Conservation (phyloP, 2,888 invertebrate genomes). For the Thelaira solivaga region DNA sequence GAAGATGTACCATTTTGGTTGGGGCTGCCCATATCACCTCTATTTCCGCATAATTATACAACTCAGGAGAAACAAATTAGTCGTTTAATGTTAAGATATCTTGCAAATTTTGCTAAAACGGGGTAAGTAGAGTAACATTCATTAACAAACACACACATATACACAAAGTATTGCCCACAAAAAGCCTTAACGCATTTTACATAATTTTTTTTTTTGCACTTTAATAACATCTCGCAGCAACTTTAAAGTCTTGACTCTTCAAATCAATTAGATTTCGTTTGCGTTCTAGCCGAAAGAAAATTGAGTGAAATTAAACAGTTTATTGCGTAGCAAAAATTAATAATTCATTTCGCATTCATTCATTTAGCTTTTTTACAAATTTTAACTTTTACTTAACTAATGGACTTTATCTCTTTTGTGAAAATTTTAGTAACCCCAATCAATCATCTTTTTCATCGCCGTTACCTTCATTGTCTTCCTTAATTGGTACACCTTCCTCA, state of each 20-base stretch:
- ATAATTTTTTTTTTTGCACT: too few relatives aligned
- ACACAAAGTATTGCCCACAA: too few relatives aligned
- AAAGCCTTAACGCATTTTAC: too few relatives aligned
- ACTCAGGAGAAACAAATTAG: slow-evolving; percentile 87
- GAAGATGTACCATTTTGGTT: slow-evolving; percentile 92
- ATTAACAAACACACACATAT: too few relatives aligned
- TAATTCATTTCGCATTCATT: too few relatives aligned
- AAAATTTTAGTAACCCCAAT: slow-evolving; percentile 71
- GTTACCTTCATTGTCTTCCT: slow-evolving; percentile 49
- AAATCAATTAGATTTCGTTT: too few relatives aligned
- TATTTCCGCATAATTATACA: slow-evolving; percentile 87
- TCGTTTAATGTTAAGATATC: slow-evolving; percentile 87
- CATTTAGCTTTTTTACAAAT: too few relatives aligned
- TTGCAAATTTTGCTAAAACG: slow-evolving; percentile 90
- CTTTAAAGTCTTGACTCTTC: too few relatives aligned
- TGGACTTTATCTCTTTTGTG: background rate
- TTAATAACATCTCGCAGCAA: too few relatives aligned
- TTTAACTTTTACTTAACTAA: background rate
- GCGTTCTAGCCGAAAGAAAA: too few relatives aligned
- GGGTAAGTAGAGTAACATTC: slow-evolving; percentile 86
- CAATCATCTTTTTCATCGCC: slow-evolving; percentile 64
- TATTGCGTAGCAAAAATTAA: too few relatives aligned
- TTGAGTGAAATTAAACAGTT: too few relatives aligned
- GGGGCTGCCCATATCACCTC: slow-evolving; percentile 85
- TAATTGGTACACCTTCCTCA: slow-evolving; percentile 44